Evolutionary conservation across 2,113 vertebrate species (phyloP), one percentile per base, ranked within the genome.

Genomic region (Lanius ludovicianus): DNA sequence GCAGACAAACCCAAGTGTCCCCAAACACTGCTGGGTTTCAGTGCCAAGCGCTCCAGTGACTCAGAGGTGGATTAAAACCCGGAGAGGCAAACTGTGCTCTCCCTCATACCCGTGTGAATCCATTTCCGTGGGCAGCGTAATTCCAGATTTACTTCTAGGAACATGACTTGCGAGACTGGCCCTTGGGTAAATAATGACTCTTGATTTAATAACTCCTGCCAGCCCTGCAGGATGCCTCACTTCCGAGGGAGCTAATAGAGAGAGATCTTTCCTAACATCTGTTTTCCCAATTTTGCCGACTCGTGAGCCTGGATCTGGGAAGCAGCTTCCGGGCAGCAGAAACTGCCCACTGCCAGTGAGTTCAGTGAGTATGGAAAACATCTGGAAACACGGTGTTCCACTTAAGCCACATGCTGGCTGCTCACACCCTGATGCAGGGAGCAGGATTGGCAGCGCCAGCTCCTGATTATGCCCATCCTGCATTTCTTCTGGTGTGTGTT

Each of bases 381-480:
- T 11, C 78, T 27, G 69, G 87, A 23, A 25, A 67, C 27, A 27
- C 2, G 1, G 65, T 4, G 50, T 35, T 31, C 27, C 1, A 0
- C 50, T 46, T 1, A 5, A 64, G 33, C 62, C 65, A 1, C 5
- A 3, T 3, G 41, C 63, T 28, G 78, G 9, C 52, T 3, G 53
- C 87, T 69, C 13, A 7, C 24, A 23, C 41, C 80, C 31, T 1
- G 0, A 1, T 2, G 65, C 19, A 13, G 53, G 65, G 24, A 31
- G 39, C 2, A 7, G 20, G 22, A 24, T 1, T 14, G 62, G 41
- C 4, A 5, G 2, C 0, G 5, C 7, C 3, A 24, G 0, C 5
- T 27, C 2, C 67, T 6, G 41, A 0, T 25, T n/a, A 4, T 31
- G 24, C 49, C 24, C 3, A 28, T 18, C n/a, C 55, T 5, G 0